Base-by-base conservation (phyloP, 2,113 vertebrate genomes). In the Spermophilus dauricus region DNA sequence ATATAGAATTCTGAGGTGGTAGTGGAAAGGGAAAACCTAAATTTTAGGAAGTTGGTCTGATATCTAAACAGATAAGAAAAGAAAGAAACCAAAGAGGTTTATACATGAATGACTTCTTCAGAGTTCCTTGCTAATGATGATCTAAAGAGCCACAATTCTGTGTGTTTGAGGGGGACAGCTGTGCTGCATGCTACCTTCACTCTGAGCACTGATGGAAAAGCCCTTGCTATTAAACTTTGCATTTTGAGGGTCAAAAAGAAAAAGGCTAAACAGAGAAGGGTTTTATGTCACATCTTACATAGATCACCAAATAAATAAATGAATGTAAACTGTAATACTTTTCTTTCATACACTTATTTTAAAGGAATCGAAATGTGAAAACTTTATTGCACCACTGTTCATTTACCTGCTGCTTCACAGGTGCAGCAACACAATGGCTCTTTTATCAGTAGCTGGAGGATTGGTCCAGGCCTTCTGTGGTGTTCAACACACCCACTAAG, bases 391-490 rank as follows among this genome's bases (percentile, higher is more conserved):
- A 94, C 45, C 95, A 96, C 69, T 67, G 72, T 88, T 91, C 77
- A 22, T 84, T 94, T 87, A 90, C 97, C 83, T 93, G 89, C 37
- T 84, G 73, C 53, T 92, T 92, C 86, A 30, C 84, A 91, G 3
- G 53, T 77, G 45, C 45, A 65, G 32, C 34, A 58, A 30, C 39
- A 96, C 97, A 94, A 92, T 75, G 28, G 73, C 89, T 96, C 34
- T 70, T 90, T 98, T 98, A 98, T 98, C 97, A 93, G 88, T 22
- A 96, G 1, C 28, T n/a, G 56, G 70, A 96, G 96, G 96, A 95
- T 95, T 94, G 92, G 65, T 69, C 56, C 1, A 4, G 86, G 95
- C 56, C 95, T 98, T 98, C 90, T 96, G 91, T 81, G 86, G 89
- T 28, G 11, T 88, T 97, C 95, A 97, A 73, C 89, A 37, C 82